These are phyloP conservation scores for Aegotheles bennettii DNA, from an alignment of 2,113 vertebrate genomes.

Conservation along the genomic window DNA sequence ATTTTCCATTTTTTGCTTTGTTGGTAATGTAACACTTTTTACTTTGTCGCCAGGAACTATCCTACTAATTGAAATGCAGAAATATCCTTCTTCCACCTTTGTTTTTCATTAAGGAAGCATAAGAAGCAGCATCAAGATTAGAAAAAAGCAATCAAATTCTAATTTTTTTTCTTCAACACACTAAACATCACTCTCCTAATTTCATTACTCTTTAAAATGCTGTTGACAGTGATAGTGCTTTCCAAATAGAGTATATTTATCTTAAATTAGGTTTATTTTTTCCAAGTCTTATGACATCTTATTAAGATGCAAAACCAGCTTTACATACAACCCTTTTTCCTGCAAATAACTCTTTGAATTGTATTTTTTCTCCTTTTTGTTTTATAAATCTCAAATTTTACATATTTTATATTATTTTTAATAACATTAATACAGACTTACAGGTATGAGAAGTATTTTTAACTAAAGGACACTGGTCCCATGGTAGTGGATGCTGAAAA, in stretches of 20 bases:
- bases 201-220: not conserved
- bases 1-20: not conserved
- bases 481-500: conserved; percentile 94
- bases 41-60: not conserved
- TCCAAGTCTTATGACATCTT: not conserved
- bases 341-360: not conserved
- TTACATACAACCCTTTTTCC: not conserved
- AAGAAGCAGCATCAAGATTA: not conserved
- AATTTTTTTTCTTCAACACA: not conserved
- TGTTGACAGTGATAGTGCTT: not conserved
- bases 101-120: not conserved
- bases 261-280: not conserved
- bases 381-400: not conserved
- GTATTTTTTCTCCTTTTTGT: not conserved
- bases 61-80: not conserved
- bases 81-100: not conserved
- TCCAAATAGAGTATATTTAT: not conserved
- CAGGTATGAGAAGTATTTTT: conserved; percentile 88
- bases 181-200: not conserved
- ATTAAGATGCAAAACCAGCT: not conserved
- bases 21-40: not conserved
- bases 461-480: conserved; percentile 93
- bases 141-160: not conserved
- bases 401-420: not conserved
- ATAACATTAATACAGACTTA: conserved; percentile 65